phyloP scores from a whole-genome alignment of 1,140 invertebrate genomes.

The Ostrea denselamellosa region DNA sequence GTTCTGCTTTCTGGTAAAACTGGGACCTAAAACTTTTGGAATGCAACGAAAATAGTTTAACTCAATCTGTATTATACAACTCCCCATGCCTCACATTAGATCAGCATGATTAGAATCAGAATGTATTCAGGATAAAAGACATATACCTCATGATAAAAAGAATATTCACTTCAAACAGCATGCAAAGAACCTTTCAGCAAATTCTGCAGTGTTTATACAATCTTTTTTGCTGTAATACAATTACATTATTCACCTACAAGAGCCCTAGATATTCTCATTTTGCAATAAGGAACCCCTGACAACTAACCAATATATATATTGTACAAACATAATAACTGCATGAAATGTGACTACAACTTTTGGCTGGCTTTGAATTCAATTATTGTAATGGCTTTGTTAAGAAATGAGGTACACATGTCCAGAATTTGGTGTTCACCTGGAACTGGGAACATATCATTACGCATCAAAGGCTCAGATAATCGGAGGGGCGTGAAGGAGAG shows the following conservation, averaged over 20 bases:
- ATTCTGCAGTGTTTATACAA: neutral
- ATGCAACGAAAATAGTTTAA: slow-evolving; percentile 30
- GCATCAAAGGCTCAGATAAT: slow-evolving; percentile 1
- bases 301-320: neutral
- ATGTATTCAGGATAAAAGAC: slow-evolving; percentile 11
- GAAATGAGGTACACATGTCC: slow-evolving; percentile 19
- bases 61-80: slow-evolving; percentile 27
- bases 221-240: neutral
- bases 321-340: neutral
- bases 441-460: neutral
- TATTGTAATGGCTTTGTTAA: neutral
- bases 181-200: neutral
- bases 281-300: neutral
- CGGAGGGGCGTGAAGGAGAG: neutral
- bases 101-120: slow-evolving; percentile 12
- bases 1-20: neutral
- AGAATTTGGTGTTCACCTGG: slow-evolving; percentile 19
- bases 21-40: neutral
- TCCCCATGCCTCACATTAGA: neutral
- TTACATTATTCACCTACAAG: neutral
- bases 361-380: neutral
- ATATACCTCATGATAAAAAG: neutral
- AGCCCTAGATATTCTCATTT: neutral
- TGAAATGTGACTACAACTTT: neutral
- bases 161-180: neutral